Conservation (phyloP, 2,888 invertebrate species). For the Ashinkailepas kermadecensis region DNA sequence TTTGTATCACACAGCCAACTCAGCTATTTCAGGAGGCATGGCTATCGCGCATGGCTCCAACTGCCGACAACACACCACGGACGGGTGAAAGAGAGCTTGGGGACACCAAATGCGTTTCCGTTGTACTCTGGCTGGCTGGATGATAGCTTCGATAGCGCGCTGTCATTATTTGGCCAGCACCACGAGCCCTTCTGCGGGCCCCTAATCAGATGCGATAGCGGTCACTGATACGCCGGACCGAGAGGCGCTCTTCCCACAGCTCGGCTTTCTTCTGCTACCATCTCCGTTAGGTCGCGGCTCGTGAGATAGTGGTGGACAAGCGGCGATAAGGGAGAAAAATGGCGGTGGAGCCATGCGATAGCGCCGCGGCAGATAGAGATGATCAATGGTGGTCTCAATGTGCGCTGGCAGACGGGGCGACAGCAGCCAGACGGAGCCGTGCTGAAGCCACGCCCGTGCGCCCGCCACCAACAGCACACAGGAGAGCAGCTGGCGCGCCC, state of each 20-base stretch:
- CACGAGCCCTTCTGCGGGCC: neutral
- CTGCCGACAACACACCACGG: too few relatives aligned
- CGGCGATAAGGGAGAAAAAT: slow-evolving; percentile 7
- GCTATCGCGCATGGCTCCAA: too few relatives aligned
- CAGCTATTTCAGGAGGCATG: too few relatives aligned
- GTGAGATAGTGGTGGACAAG: slow-evolving; percentile 12
- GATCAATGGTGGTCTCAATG: neutral
- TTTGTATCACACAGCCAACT: too few relatives aligned
- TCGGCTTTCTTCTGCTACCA: neutral
- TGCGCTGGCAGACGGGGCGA: neutral
- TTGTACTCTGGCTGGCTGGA: neutral
- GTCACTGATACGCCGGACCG: neutral
- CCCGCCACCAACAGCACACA: too few relatives aligned
- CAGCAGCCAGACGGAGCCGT: neutral
- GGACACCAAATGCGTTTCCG: too few relatives aligned
- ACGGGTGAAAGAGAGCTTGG: too few relatives aligned
- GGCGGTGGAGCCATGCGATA: neutral
- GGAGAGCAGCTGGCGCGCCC: too few relatives aligned
- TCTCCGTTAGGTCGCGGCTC: neutral
- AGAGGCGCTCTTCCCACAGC: neutral
- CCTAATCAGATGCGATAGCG: neutral
- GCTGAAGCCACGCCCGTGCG: neutral
- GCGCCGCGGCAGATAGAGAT: neutral
- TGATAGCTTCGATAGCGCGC: neutral
- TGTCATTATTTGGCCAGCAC: neutral